Conservation (phyloP, 2,888 invertebrate genomes). For the Spilarctia lutea region DNA sequence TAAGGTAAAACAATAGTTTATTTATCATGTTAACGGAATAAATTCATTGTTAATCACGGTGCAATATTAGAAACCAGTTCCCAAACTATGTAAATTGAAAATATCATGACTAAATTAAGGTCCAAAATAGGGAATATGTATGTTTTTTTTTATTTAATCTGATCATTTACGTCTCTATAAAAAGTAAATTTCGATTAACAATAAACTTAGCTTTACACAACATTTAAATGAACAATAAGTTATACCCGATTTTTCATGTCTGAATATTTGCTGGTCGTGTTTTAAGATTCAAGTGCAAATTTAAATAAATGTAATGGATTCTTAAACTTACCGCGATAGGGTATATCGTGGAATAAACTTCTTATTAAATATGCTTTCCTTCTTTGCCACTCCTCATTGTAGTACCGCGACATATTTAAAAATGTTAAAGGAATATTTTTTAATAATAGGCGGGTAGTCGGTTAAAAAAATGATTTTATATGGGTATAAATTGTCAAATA, state of each 20-base stretch:
- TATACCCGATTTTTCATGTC: background rate
- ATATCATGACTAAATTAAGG: too few relatives aligned
- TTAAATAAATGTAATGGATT: background rate
- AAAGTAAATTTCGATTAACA: too few relatives aligned
- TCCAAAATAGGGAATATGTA: too few relatives aligned
- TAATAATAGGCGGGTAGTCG: constrained; percentile 27
- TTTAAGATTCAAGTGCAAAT: background rate
- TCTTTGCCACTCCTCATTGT: constrained; percentile 53
- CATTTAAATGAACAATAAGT: background rate
- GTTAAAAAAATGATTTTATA: background rate
- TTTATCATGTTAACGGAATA: too few relatives aligned
- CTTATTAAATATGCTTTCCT: constrained; percentile 47
- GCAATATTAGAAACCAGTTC: too few relatives aligned
- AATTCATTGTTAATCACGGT: too few relatives aligned
- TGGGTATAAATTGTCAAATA: too few relatives aligned
- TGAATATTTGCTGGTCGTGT: background rate
- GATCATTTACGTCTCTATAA: too few relatives aligned
- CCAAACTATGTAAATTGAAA: too few relatives aligned
- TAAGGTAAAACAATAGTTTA: too few relatives aligned
- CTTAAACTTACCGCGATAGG: constrained; percentile 42
- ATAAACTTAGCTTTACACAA: background rate
- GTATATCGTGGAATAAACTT: constrained; percentile 52
- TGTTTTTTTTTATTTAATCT: too few relatives aligned
- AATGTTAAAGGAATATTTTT: background rate
- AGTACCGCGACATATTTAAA: constrained; percentile 39